Base-by-base conservation (phyloP, 1,140 invertebrate genomes). In the Achroia grisella region DNA sequence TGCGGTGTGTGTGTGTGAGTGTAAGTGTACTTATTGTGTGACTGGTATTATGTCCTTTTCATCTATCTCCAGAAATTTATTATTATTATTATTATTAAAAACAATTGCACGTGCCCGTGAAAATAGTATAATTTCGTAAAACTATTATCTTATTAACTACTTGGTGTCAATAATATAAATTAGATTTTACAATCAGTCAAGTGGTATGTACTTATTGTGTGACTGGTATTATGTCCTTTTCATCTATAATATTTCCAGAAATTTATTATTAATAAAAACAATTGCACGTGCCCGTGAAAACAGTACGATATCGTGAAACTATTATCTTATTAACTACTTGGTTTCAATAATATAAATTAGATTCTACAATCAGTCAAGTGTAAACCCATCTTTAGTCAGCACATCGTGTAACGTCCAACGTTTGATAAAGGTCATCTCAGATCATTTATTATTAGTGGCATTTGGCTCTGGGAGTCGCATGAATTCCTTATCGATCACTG, bases 391-490 rank as follows among this genome's bases (percentile, higher is more conserved):
- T 23, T 23, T 23, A 28, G 8, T 8, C 41, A 35, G 39, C 33
- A 44, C 44, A 44, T 52, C 44, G 34, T 15, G 28, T 46, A 64
- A 64, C 65, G 62, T 59, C 64, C 63, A 50, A 67, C 64, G 50
- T 65, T 62, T 65, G 58, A 64, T 55, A 65, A 63, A 71, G 63
- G 67, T 64, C 63, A 62, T 44, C 33, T 23, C 23, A 39, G n/a
- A 45, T 64, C 52, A 67, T 67, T 60, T 62, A 65, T 64, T 64
- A 62, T 58, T 58, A 53, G 49, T 46, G 28, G 46, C 17, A 28
- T 36, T 46, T 30, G 31, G 39, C 32, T 34, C 37, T n/a, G 47
- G 32, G 43, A 39, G 30, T 28, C 35, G 27, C 31, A 50, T 52
- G 44, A 59, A 51, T 51, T 52, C 29, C 34, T 48, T 51, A 54